phyloP scores from a whole-genome alignment of 2,797 vertebrate genomes.

The Pseudomugil tenellus region DNA sequence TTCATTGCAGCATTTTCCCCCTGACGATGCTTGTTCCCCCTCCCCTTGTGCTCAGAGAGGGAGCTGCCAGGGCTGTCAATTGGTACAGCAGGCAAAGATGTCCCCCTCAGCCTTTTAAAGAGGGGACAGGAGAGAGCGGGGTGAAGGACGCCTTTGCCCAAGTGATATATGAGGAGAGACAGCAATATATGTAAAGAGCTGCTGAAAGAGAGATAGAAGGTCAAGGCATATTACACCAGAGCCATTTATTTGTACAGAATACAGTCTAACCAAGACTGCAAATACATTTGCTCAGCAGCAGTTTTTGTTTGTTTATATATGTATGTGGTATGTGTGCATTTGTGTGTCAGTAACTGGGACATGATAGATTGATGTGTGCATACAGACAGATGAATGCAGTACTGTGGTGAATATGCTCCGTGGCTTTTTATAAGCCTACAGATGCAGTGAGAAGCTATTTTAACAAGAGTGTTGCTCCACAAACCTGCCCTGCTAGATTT shows the following conservation, averaged over 20 bases:
- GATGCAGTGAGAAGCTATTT: constrained; percentile 79
- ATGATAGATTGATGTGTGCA: constrained; percentile 73
- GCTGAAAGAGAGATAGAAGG: constrained; percentile 83
- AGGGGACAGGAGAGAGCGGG: constrained; percentile 66
- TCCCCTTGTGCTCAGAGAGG: constrained; percentile 41
- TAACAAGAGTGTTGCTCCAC: constrained; percentile 68
- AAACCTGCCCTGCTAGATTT: constrained; percentile 63
- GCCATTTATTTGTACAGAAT: constrained; percentile 76
- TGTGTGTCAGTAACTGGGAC: constrained; percentile 73
- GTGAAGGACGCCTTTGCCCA: constrained; percentile 78
- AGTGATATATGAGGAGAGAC: constrained; percentile 81
- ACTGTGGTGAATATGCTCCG: constrained; percentile 75
- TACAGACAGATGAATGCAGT: constrained; percentile 75
- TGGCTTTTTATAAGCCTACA: constrained; percentile 75
- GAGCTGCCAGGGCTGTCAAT: constrained; percentile 70
- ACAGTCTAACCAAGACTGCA: constrained; percentile 70
- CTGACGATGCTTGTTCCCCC: constrained; percentile 26
- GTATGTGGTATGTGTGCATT: constrained; percentile 21
- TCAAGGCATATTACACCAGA: constrained; percentile 80
- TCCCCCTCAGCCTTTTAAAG: constrained; percentile 78
- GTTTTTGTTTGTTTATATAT: constrained; percentile 47
- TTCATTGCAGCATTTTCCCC: constrained; percentile 74
- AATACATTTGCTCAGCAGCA: constrained; percentile 71
- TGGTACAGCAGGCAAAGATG: constrained; percentile 69
- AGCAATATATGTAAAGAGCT: constrained; percentile 79